Evolutionary conservation across 1,140 invertebrate species (phyloP).

Genomic region (Drosophila athabasca): DNA sequence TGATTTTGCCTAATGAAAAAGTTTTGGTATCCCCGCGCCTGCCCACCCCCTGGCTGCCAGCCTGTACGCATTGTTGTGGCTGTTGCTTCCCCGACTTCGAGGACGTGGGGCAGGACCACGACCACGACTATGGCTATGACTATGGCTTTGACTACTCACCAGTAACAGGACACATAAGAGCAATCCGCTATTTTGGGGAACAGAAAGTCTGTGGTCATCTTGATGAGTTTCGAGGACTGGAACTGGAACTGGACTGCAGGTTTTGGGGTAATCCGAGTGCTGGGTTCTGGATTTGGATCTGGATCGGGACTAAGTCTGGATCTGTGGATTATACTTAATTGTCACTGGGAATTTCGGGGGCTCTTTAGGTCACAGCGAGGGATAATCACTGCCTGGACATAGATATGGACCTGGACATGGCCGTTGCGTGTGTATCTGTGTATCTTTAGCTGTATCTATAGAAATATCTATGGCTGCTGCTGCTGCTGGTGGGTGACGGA

Average conservation of each 20-base stretch:
- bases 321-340: no score
- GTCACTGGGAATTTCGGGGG: no score
- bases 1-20: conserved; percentile 64
- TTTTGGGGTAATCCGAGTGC: no score
- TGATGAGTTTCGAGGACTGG: conserved; percentile 22
- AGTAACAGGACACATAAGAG: conserved; percentile 89
- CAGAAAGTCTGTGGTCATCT: conserved; percentile 79
- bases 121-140: neutral
- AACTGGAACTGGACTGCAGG: no score
- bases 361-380: conserved; percentile 32
- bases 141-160: conserved; percentile 84
- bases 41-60: conserved; percentile 1
- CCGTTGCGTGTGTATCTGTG: conserved; percentile 26
- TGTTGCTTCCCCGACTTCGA: conserved; percentile 36
- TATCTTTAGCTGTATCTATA: conserved; percentile 17
- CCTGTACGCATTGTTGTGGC: conserved; percentile 20
- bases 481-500: conserved; percentile 21
- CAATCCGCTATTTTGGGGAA: conserved; percentile 87
- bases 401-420: conserved; percentile 18
- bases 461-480: conserved; percentile 26
- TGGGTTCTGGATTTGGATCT: no score
- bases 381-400: conserved; percentile 47
- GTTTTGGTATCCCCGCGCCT: conserved; percentile 11
- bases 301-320: no score
- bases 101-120: conserved; percentile 17